Conservation (phyloP, 2,113 vertebrate species). For the Sander lucioperca region DNA sequence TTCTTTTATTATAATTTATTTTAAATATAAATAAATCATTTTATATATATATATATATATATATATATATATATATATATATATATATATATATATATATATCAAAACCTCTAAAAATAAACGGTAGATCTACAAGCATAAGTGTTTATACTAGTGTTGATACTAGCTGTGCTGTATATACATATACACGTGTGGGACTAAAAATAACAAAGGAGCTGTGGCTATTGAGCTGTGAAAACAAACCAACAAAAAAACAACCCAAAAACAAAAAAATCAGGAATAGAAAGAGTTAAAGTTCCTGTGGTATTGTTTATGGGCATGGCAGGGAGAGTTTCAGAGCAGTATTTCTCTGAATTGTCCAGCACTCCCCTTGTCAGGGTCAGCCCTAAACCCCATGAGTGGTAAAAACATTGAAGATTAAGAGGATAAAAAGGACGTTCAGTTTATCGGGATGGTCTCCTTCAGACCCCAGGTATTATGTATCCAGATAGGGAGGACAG, state of each 20-base stretch:
- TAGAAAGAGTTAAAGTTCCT: slow-evolving; percentile 41
- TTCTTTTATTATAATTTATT: slow-evolving; percentile 74
- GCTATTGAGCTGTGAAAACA: slow-evolving; percentile 51
- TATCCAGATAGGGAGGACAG: slow-evolving; percentile 25
- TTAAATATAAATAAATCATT: no score
- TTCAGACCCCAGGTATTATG: slow-evolving; percentile 47
- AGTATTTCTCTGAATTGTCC: slow-evolving; percentile 54
- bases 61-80: no score
- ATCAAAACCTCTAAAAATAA: slow-evolving; percentile 78
- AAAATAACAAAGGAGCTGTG: slow-evolving; percentile 44
- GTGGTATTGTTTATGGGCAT: slow-evolving; percentile 7
- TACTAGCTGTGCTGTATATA: slow-evolving; percentile 49
- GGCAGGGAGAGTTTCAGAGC: slow-evolving; percentile 44
- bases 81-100: slow-evolving; percentile 54
- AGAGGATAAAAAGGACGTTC: slow-evolving; percentile 49
- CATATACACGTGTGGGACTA: slow-evolving; percentile 43
- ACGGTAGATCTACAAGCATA: slow-evolving; percentile 64
- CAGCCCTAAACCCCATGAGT: slow-evolving; percentile 38
- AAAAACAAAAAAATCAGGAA: slow-evolving; percentile 16
- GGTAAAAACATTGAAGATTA: slow-evolving; percentile 50
- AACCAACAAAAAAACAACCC: slow-evolving; percentile 20
- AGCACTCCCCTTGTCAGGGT: slow-evolving; percentile 28
- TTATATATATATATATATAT: no score
- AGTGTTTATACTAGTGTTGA: slow-evolving; percentile 5
- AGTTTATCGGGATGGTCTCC: slow-evolving; percentile 26